Evolutionary conservation across 2,113 vertebrate genomes (phyloP), one percentile per base, ranked within the genome.

Genomic region (Amphiprion ocellaris): DNA sequence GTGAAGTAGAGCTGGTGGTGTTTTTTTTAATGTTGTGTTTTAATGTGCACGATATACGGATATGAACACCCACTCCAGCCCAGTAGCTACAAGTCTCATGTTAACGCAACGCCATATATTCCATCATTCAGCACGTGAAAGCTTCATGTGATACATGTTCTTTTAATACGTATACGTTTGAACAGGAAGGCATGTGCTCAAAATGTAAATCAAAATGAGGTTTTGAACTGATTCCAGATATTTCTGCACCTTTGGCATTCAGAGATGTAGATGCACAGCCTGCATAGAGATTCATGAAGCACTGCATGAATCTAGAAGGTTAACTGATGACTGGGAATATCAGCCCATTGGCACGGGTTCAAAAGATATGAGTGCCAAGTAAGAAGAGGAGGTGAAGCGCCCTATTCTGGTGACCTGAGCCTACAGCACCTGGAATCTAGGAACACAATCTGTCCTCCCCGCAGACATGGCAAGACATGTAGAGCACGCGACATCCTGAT

Each of bases 31-130:
- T 24, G 12, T 39, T 39, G n/a, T 39, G 16, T 23, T 26, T 53
- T 44, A 46, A 61, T 1, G n/a, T n/a, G 39, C 58, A 54, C 63
- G 28, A 10, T 78, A 46, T 68, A 62, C 6, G 26, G 16, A 66
- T 71, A 82, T 68, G 69, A 70, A 78, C 86, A 87, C 72, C 81
- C 70, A 74, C 74, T 68, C 8, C 63, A 67, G 55, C 69, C 46
- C 9, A 26, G 17, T 1, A 2, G 52, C 58, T 53, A 26, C 44
- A 19, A 63, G 58, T 26, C 39, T 64, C 65, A 44, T 59, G 74
- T 62, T 24, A 64, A 70, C 58, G 19, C 33, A 68, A 30, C 77
- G 76, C 60, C 54, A 26, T 66, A 68, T 49, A 77, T 63, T 64
- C 50, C 30, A 53, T 33, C 75, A 47, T 24, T 82, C 56, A 55